phyloP scores from a whole-genome alignment of 2,113 vertebrate genomes.

The Rhabdornis inornatus region DNA sequence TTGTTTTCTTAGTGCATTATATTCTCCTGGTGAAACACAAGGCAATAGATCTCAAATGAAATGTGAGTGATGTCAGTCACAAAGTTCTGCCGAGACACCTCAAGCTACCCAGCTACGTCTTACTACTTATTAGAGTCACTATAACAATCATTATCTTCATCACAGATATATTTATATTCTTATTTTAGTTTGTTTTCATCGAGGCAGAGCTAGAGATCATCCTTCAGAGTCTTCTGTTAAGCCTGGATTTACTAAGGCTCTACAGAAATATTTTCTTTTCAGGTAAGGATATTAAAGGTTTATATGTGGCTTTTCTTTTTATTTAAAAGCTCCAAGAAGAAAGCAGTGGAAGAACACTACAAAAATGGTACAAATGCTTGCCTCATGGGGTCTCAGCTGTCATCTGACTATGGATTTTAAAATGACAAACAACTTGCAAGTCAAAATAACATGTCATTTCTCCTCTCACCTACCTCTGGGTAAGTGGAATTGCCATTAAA shows the following conservation, averaged over 20 bases:
- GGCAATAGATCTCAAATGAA: neutral
- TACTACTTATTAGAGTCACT: neutral
- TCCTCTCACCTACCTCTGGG: neutral
- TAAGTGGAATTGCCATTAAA: slow-evolving; percentile 17
- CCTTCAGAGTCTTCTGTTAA: neutral
- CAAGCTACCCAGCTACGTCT: neutral
- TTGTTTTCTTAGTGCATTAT: neutral
- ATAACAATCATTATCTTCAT: neutral
- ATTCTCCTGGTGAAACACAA: neutral
- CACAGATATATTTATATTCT: neutral
- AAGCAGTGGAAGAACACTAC: neutral
- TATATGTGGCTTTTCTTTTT: neutral
- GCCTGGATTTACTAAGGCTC: neutral
- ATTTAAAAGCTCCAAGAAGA: neutral
- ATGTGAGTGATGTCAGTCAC: neutral
- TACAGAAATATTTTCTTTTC: neutral
- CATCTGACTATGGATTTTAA: neutral
- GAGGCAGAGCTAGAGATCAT: neutral
- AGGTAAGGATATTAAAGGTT: neutral
- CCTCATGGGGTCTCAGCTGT: neutral
- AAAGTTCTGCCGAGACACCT: neutral
- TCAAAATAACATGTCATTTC: slow-evolving; percentile 11
- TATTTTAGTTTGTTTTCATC: neutral
- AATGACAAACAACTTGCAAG: neutral
- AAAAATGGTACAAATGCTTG: neutral